Evolutionary conservation across 2,888 invertebrate genomes (phyloP).

Genomic region (Tenthredo scrophulariae): DNA sequence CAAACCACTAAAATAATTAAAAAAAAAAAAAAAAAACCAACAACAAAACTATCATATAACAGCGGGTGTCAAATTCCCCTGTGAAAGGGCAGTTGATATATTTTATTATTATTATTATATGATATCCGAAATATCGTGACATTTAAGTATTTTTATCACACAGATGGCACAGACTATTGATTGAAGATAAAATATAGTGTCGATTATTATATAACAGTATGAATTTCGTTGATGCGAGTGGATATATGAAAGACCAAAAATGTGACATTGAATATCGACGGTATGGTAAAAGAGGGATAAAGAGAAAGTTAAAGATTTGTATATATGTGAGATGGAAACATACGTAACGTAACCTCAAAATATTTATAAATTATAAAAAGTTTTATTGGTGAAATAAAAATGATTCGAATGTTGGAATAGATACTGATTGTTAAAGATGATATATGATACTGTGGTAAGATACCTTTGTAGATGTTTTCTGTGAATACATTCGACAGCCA

Average conservation of each 20-base stretch:
- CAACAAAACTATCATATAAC: background rate
- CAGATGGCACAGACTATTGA: constrained; percentile 13
- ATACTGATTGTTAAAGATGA: constrained; percentile 21
- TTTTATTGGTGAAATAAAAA: background rate
- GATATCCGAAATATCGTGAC: background rate
- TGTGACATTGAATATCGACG: background rate
- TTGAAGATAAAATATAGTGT: background rate
- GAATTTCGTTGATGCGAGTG: background rate
- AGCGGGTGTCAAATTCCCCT: background rate
- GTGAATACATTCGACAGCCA: constrained; percentile 83
- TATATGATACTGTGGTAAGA: constrained; percentile 42
- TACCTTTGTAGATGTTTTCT: constrained; percentile 83
- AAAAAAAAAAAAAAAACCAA: background rate
- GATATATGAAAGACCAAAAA: background rate
- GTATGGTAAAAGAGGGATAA: background rate
- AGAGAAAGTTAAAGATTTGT: background rate
- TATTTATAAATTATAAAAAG: constrained; percentile 8
- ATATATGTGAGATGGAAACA: background rate
- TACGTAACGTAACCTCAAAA: constrained; percentile 60
- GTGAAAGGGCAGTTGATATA: background rate
- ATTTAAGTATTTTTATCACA: background rate
- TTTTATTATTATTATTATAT: background rate
- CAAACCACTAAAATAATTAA: background rate
- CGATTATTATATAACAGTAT: background rate
- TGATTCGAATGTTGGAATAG: background rate